A percentile compares a stretch with the other conserved stretches of the same genome.
phyloP scores from a whole-genome alignment of 2,888 invertebrate species.

The Papilio protenor region DNA sequence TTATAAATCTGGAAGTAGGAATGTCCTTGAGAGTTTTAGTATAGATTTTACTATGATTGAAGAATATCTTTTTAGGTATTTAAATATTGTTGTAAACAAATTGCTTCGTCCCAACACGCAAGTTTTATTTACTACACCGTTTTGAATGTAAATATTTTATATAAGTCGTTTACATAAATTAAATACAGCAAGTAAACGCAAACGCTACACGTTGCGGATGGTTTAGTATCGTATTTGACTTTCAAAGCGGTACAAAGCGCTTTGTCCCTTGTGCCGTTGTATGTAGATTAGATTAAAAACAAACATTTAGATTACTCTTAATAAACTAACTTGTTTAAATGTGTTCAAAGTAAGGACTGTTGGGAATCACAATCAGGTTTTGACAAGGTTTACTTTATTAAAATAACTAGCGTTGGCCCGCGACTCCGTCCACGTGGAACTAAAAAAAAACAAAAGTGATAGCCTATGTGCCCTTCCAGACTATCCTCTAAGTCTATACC shows the following conservation, averaged over 20 bases:
- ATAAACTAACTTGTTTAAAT: slow-evolving; percentile 9
- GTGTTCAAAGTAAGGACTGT: background rate
- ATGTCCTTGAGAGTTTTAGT: too few relatives aligned
- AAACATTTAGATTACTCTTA: slow-evolving; percentile 18
- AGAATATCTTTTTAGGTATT: too few relatives aligned
- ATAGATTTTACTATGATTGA: too few relatives aligned
- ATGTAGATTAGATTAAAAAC: slow-evolving; percentile 22
- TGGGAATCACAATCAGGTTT: background rate
- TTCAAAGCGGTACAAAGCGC: slow-evolving; percentile 14
- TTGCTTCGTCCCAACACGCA: background rate
- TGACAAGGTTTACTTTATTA: too few relatives aligned
- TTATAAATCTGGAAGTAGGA: too few relatives aligned
- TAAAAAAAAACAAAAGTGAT: too few relatives aligned
- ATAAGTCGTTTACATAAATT: slow-evolving; percentile 16
- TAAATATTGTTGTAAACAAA: too few relatives aligned
- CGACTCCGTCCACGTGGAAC: too few relatives aligned
- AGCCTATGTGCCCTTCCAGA: too few relatives aligned
- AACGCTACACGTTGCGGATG: background rate
- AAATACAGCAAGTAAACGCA: slow-evolving; percentile 10
- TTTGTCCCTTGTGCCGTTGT: slow-evolving; percentile 19
- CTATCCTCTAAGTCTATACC: too few relatives aligned
- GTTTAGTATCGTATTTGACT: slow-evolving; percentile 22
- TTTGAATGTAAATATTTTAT: slow-evolving; percentile 17
- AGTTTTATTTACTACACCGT: background rate
- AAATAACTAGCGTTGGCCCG: too few relatives aligned